Conservation (phyloP, 2,888 invertebrate genomes). For the Meloe dianella region DNA sequence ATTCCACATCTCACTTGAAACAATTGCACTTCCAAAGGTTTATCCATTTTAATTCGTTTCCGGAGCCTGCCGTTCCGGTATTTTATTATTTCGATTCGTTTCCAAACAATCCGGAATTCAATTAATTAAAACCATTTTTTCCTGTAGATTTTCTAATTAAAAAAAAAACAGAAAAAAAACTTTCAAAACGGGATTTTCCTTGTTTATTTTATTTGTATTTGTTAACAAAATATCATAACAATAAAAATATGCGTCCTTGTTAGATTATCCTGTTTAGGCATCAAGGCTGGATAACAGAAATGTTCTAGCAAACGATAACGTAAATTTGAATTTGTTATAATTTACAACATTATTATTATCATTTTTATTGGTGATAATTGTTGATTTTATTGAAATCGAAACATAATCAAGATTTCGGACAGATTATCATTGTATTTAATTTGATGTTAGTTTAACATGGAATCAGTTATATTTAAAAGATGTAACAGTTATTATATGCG, state of each 20-base stretch:
- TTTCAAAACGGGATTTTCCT: background rate
- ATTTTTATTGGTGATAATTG: background rate
- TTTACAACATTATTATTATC: background rate
- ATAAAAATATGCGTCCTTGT: background rate
- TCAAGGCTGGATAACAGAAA: too few relatives aligned
- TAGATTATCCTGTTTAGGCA: background rate
- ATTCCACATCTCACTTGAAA: constrained; percentile 43
- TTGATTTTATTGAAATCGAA: too few relatives aligned
- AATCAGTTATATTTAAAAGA: too few relatives aligned
- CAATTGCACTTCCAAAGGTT: constrained; percentile 32
- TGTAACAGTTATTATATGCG: too few relatives aligned
- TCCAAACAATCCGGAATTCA: background rate
- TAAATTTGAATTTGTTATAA: background rate
- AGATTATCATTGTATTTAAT: background rate
- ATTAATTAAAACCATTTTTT: constrained; percentile 3
- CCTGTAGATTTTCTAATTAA: background rate
- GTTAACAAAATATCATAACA: background rate
- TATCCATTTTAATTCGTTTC: background rate
- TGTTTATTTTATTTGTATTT: background rate
- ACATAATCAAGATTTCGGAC: background rate
- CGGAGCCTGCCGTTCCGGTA: constrained; percentile 1
- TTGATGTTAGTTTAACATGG: background rate
- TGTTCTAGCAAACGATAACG: too few relatives aligned
- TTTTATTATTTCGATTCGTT: background rate
- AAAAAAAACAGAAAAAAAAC: too few relatives aligned